These are phyloP conservation scores for Scelioninae gen. 1 DNA, from an alignment of 2,888 invertebrate genomes.

Conservation along the genomic window DNA sequence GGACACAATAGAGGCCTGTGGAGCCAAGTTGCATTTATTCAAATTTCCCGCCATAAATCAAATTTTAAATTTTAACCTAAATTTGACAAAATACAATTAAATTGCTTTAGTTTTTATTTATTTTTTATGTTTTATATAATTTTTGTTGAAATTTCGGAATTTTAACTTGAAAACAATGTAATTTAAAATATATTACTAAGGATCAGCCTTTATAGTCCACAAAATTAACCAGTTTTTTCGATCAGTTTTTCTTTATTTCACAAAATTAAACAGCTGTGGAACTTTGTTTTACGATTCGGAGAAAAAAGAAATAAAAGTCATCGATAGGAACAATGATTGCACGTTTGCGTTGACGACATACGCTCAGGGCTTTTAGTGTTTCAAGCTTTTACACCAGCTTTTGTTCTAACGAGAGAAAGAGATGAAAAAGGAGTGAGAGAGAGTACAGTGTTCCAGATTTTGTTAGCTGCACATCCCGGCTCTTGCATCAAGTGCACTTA, in stretches of 20 bases:
- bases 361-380: slow-evolving; percentile 75
- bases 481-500: slow-evolving; percentile 74
- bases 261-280: not conserved
- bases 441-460: slow-evolving; percentile 72
- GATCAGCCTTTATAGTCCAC: too few species aligned
- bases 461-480: slow-evolving; percentile 72
- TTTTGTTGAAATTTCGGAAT: too few species aligned
- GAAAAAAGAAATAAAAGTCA: not conserved
- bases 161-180: too few species aligned
- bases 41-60: too few species aligned
- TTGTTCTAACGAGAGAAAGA: slow-evolving; percentile 47
- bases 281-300: not conserved
- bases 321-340: slow-evolving; percentile 13
- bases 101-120: too few species aligned
- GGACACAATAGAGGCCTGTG: too few species aligned
- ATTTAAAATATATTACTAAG: too few species aligned
- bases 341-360: slow-evolving; percentile 39
- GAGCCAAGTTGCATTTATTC: too few species aligned
- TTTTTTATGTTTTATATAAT: too few species aligned
- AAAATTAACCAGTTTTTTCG: too few species aligned
- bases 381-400: slow-evolving; percentile 74
- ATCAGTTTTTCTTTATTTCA: not conserved
- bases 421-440: not conserved
- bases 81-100: too few species aligned
- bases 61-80: too few species aligned